Evolutionary conservation across 2,113 vertebrate genomes (phyloP), one percentile per base, ranked within the genome.

Genomic region (Hiodon alosoides): DNA sequence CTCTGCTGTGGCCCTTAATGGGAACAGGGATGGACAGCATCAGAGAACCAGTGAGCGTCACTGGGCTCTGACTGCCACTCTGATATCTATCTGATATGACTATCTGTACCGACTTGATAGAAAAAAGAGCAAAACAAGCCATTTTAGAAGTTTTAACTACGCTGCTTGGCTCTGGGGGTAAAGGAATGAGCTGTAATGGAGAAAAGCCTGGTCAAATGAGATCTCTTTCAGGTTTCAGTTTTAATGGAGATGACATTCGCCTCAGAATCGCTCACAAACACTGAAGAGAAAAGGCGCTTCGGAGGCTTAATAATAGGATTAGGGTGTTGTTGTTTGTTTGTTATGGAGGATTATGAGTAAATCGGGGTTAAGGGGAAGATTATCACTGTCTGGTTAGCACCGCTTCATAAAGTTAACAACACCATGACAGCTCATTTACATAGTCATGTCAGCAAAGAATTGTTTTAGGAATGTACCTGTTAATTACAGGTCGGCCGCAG

Each of bases 391-490:
- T 85, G 84, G 86, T 89, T 89, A 89, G 88, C 87, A 73, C 81
- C 80, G 75, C 85, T 87, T 89, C 82, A 85, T 83, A 85, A 86
- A 87, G 87, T 88, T 88, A 85, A 86, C 86, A 88, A 86, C 87
- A 88, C 86, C 88, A 84, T 87, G 87, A 83, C 85, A 86, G 87
- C 87, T 90, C 87, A 89, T 90, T 90, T 90, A 87, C 88, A 90
- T 89, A 88, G 80, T 78, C 84, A 87, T 87, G 89, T 87, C 87
- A 89, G 82, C 81, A 83, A 85, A 87, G 85, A 86, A 89, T 90
- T 89, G 88, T 89, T 89, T 86, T 87, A 89, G 76, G 86, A 86
- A 86, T 88, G 87, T 89, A 88, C 85, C 79, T 78, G 86, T 86
- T 90, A 89, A 90, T 91, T 90, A 88, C 87, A 88, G 88, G 87